Conservation (phyloP, 1,140 invertebrate species). For the Trypoxylus dichotomus region DNA sequence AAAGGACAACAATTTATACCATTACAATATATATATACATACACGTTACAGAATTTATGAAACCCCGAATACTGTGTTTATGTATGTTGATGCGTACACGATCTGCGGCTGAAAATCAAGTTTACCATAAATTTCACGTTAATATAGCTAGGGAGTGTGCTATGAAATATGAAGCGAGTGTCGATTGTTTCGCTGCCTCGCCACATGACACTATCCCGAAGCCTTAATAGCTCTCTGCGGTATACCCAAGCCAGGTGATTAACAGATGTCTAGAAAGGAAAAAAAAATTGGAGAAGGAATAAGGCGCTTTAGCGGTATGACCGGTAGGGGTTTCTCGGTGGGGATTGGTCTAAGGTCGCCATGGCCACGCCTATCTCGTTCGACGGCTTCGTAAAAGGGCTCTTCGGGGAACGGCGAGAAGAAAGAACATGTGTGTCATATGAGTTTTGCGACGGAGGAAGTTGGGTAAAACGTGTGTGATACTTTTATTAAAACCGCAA, state of each 20-base stretch:
- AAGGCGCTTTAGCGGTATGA: slow-evolving; percentile 36
- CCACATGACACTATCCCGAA: slow-evolving; percentile 25
- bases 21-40: too few relatives aligned
- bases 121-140: slow-evolving; percentile 6
- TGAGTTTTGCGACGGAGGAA: slow-evolving; percentile 39
- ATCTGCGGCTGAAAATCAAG: slow-evolving; percentile 15
- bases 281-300: slow-evolving; percentile 11
- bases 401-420: slow-evolving; percentile 6
- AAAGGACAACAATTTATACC: too few relatives aligned
- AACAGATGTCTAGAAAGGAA: slow-evolving; percentile 40
- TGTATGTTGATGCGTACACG: background rate
- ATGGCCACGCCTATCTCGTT: slow-evolving; percentile 11
- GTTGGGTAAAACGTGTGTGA: slow-evolving; percentile 34
- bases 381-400: slow-evolving; percentile 15
- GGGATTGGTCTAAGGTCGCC: slow-evolving; percentile 23
- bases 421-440: slow-evolving; percentile 41
- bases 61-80: background rate
- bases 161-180: slow-evolving; percentile 23
- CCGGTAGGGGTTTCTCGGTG: slow-evolving; percentile 31
- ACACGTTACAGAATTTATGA: slow-evolving; percentile 6
- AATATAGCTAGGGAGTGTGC: slow-evolving; percentile 21
- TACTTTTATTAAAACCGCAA: slow-evolving; percentile 38
- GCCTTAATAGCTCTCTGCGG: slow-evolving; percentile 40
- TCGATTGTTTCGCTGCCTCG: slow-evolving; percentile 26
- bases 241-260: slow-evolving; percentile 41